Evolutionary conservation across 2,113 vertebrate genomes (phyloP).

Genomic region (Eublepharis macularius): DNA sequence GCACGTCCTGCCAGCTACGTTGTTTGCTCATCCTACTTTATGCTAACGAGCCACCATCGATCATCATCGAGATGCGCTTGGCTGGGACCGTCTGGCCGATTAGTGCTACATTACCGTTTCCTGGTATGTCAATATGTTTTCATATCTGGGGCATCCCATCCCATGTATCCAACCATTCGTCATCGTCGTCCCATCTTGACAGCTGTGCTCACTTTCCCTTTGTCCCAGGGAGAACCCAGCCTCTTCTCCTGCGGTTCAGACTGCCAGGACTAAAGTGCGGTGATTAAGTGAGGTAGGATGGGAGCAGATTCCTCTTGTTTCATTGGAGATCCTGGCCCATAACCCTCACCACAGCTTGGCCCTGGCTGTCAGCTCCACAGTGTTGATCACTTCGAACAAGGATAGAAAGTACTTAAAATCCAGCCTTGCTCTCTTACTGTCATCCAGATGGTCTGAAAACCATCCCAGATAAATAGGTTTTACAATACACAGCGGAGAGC

Average conservation of each 20-base stretch:
- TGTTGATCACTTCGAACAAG: no score
- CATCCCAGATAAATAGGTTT: no score
- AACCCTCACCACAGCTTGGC: no score
- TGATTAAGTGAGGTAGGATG: no score
- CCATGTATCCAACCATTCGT: neutral
- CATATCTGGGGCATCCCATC: conserved; percentile 1
- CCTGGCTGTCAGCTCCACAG: no score
- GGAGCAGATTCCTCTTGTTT: no score
- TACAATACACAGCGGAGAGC: no score
- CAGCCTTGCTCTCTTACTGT: no score
- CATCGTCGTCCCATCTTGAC: neutral
- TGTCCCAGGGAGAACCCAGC: neutral
- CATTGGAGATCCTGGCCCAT: no score
- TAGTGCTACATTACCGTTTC: neutral
- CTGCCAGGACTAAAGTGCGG: no score
- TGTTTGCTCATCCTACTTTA: neutral
- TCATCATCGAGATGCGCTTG: neutral
- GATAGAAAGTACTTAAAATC: no score
- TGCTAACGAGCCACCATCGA: neutral
- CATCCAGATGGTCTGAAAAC: no score
- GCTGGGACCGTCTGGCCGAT: neutral
- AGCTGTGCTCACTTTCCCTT: neutral
- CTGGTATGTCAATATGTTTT: neutral
- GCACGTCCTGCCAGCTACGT: neutral
- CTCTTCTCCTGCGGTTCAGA: neutral